These are phyloP conservation scores for Pollenia labialis DNA, from an alignment of 2,888 invertebrate species.

Conservation along the genomic window DNA sequence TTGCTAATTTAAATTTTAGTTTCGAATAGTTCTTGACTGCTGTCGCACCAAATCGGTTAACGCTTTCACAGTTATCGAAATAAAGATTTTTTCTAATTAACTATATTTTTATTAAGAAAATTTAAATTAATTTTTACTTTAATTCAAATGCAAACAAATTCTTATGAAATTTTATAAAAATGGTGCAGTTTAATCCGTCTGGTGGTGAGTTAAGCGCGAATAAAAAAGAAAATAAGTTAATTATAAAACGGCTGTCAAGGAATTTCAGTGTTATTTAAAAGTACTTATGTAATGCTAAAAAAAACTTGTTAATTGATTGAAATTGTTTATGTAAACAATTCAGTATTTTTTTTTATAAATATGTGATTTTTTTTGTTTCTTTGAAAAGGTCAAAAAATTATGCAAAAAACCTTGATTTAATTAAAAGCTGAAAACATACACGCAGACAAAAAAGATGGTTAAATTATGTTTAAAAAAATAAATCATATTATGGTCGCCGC, in stretches of 20 bases:
- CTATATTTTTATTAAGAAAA: not conserved
- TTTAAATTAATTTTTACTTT: slow-evolving; percentile 9
- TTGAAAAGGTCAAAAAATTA: not conserved
- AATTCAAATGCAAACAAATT: slow-evolving; percentile 43
- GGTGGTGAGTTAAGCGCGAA: slow-evolving; percentile 62
- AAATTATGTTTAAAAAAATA: too few relatives aligned
- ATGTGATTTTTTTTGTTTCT: too few relatives aligned
- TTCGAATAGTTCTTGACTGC: slow-evolving; percentile 64
- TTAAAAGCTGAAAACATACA: too few relatives aligned
- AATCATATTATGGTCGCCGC: too few relatives aligned
- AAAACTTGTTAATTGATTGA: not conserved
- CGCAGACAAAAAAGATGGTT: too few relatives aligned
- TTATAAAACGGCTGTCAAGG: slow-evolving; percentile 30
- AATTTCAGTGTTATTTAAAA: slow-evolving; percentile 25
- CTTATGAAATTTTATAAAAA: slow-evolving; percentile 29
- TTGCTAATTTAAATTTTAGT: slow-evolving; percentile 78
- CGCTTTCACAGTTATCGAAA: not conserved
- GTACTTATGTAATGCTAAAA: slow-evolving; percentile 44
- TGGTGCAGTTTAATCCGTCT: slow-evolving; percentile 66
- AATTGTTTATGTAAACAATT: too few relatives aligned
- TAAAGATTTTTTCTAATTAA: not conserved
- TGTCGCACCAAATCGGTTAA: slow-evolving; percentile 52
- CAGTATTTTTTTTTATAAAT: too few relatives aligned
- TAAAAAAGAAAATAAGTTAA: not conserved
- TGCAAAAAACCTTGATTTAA: not conserved